Base-by-base conservation (phyloP, 1,140 invertebrate genomes). In the Cephus cinctus region DNA sequence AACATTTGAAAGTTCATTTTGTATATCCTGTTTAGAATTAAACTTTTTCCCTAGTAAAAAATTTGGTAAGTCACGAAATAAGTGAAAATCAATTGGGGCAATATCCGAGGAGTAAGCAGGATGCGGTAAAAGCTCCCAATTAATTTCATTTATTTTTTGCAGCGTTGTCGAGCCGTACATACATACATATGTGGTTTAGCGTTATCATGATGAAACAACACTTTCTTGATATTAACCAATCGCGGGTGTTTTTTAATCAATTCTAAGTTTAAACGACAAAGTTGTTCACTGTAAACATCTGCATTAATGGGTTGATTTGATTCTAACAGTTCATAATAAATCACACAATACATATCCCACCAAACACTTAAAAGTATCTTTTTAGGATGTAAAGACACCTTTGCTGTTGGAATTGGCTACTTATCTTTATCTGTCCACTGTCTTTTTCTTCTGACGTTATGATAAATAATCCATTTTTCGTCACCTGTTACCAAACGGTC, bases 401-500 rank as follows among this genome's bases (percentile, higher is more conserved):
- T 38, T 38, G 35, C 32, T 35, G 12, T 35, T 35, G 32, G 14
- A 35, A 14, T 5, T 35, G 14, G n/a, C n/a, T n/a, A n/a, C n/a
- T n/a, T n/a, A n/a, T n/a, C 41, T 27, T 43, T 31, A 11, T 43
- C 41, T 31, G 25, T 43, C 25, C 25, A 43, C 11, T 43, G 25
- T 31, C 41, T 43, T 43, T 31, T 43, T 43, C 41, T 43, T 14
- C 3, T 43, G 16, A 43, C 5, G 16, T 43, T 43, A 20, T 31
- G 4, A 25, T 36, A 45, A 36, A 45, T 36, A 36, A 36, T 36
- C 32, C 32, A 45, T 45, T 36, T 45, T 36, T 39, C 43, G 43
- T 45, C 43, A 36, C 15, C 43, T 36, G 43, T 45, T 36, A 45
- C 32, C 15, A 45, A 36, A 45, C 32, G 32, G 5, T 36, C 43